phyloP scores from a whole-genome alignment of 2,888 invertebrate genomes.

The Melipona beecheii region DNA sequence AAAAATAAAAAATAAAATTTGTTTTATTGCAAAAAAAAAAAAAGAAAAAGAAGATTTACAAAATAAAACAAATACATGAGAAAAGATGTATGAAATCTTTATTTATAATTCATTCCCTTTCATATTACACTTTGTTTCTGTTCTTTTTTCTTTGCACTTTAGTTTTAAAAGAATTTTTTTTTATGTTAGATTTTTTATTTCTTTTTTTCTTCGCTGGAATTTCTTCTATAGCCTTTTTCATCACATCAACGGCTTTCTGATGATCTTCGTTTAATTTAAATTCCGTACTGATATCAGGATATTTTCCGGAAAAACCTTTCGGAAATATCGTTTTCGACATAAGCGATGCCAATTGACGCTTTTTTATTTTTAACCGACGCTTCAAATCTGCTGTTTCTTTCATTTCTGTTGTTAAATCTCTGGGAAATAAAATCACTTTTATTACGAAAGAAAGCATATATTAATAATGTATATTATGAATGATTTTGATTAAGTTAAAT shows the following conservation, averaged over 20 bases:
- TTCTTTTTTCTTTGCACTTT: constrained; percentile 28
- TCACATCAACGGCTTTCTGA: constrained; percentile 85
- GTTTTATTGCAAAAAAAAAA: constrained; percentile 8
- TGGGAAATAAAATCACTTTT: constrained; percentile 52
- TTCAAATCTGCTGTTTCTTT: constrained; percentile 84
- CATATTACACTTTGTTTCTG: constrained; percentile 39
- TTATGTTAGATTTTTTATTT: constrained; percentile 19
- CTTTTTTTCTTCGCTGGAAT: constrained; percentile 56
- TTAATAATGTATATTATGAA: background rate
- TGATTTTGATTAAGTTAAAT: background rate
- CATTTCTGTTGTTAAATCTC: constrained; percentile 76
- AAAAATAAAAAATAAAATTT: constrained; percentile 11
- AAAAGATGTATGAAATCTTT: constrained; percentile 24
- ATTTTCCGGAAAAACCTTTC: constrained; percentile 88
- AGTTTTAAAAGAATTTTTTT: constrained; percentile 29
- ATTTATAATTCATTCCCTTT: constrained; percentile 8
- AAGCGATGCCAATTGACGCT: constrained; percentile 85
- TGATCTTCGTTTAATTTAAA: constrained; percentile 75
- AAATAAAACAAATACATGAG: constrained; percentile 38
- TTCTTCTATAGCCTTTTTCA: constrained; percentile 83
- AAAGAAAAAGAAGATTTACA: constrained; percentile 17
- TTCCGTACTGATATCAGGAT: constrained; percentile 83
- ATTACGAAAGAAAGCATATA: background rate
- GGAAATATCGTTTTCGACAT: constrained; percentile 88
- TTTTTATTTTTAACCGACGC: constrained; percentile 85